phyloP scores from a whole-genome alignment of 2,113 vertebrate species.

The Tupaia tana region DNA sequence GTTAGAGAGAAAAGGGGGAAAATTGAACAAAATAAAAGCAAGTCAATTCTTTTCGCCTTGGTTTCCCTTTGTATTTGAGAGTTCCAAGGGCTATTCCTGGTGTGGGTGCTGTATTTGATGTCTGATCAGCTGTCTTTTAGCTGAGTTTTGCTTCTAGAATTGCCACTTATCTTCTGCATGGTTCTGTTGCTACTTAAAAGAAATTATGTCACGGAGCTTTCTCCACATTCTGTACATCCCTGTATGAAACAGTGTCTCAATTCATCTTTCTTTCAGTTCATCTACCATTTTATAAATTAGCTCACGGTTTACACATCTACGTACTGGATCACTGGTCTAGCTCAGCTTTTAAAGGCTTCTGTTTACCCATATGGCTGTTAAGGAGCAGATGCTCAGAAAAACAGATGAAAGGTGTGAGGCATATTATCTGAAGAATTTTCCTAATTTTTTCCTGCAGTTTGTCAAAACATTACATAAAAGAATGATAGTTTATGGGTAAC shows the following conservation, averaged over 20 bases:
- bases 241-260: background rate
- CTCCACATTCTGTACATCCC: background rate
- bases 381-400: slow-evolving; percentile 82
- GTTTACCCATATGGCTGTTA: slow-evolving; percentile 78
- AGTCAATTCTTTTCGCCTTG: slow-evolving; percentile 31
- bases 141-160: background rate
- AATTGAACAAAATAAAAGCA: slow-evolving; percentile 63
- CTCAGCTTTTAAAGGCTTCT: slow-evolving; percentile 65
- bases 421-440: slow-evolving; percentile 83
- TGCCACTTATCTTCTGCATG: background rate
- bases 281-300: background rate
- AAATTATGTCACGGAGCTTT: background rate
- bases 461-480: slow-evolving; percentile 86
- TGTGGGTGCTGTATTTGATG: background rate
- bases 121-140: background rate
- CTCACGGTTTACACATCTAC: background rate
- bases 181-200: background rate
- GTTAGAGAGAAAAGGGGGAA: background rate
- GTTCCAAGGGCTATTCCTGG: background rate
- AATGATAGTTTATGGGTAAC: slow-evolving; percentile 83
- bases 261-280: background rate
- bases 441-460: slow-evolving; percentile 82
- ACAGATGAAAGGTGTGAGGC: slow-evolving; percentile 83
- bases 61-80: slow-evolving; percentile 52
- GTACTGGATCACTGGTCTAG: background rate